A percentile compares a stretch with the other conserved stretches of the same genome.
Evolutionary conservation across 92 coral and sea anemone species (phyloP).

Genomic region (Micromussa lordhowensis): DNA sequence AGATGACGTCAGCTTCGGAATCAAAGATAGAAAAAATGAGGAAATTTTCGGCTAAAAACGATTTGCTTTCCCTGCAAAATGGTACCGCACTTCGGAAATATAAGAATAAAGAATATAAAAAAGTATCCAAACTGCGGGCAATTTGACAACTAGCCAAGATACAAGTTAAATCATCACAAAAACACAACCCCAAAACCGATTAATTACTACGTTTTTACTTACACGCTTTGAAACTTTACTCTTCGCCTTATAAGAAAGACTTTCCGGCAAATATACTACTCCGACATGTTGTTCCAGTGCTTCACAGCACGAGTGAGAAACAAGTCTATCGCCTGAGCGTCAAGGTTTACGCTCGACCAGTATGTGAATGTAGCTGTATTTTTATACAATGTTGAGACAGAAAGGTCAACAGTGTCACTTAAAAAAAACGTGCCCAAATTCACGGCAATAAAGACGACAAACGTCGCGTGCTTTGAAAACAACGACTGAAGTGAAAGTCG

Average conservation of each 20-base stretch:
- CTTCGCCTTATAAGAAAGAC: too few species aligned
- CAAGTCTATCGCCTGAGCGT: not conserved
- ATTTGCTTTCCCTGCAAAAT: not conserved
- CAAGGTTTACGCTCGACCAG: not conserved
- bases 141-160: not conserved
- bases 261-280: not conserved
- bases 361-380: not conserved
- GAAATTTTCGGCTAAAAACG: not conserved
- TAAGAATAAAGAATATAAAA: too few species aligned
- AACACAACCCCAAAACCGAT: not conserved
- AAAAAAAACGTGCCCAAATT: not conserved
- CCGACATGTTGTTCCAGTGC: not conserved
- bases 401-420: slow-evolving; percentile 4
- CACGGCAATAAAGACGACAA: not conserved
- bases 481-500: not conserved
- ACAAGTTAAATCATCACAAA: not conserved
- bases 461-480: not conserved
- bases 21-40: not conserved
- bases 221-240: not conserved
- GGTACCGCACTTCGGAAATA: not conserved
- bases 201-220: not conserved
- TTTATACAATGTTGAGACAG: slow-evolving; percentile 3
- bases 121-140: not conserved
- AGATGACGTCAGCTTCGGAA: not conserved
- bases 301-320: not conserved